Conservation (phyloP, 1,140 invertebrate genomes). For the Zelostemma sp. region DNA sequence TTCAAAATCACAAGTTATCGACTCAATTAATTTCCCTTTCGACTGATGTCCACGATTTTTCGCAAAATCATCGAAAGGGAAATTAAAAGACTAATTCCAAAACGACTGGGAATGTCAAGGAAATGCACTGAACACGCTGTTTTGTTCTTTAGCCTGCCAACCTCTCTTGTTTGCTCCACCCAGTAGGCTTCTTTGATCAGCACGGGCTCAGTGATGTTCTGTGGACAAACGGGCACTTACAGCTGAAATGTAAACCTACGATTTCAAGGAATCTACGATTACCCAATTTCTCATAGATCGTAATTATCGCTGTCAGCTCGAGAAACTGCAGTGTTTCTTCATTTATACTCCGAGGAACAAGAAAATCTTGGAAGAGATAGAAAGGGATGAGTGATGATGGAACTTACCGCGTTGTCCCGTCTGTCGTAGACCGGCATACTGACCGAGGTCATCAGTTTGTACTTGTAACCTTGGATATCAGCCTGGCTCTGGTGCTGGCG, state of each 20-base stretch:
- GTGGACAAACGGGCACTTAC: slow-evolving; percentile 72
- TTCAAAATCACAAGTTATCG: slow-evolving; percentile 57
- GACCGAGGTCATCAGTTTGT: slow-evolving; percentile 89
- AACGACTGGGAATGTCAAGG: slow-evolving; percentile 30
- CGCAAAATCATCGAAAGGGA: not conserved
- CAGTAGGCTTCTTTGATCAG: slow-evolving; percentile 93
- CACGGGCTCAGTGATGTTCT: slow-evolving; percentile 94
- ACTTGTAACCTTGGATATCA: slow-evolving; percentile 64
- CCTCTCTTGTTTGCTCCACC: slow-evolving; percentile 91
- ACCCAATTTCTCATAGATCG: slow-evolving; percentile 9
- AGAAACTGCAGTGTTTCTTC: not conserved
- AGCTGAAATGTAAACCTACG: slow-evolving; percentile 43
- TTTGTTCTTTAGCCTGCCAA: slow-evolving; percentile 70
- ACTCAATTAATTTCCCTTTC: slow-evolving; percentile 27
- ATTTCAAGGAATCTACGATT: not conserved
- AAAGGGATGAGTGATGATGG: not conserved
- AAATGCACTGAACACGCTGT: slow-evolving; percentile 64
- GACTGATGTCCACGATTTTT: too few species aligned
- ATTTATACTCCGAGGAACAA: not conserved
- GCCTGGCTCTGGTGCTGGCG: slow-evolving; percentile 27
- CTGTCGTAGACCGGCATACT: slow-evolving; percentile 92
- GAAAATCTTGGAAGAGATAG: not conserved
- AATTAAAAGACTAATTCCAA: not conserved
- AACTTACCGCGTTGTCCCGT: slow-evolving; percentile 81
- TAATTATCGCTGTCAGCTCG: too few species aligned